A percentile compares a stretch with the other conserved stretches of the same genome.
These are phyloP conservation scores for Ciconia nigra DNA, from an alignment of 2,797 vertebrate species.

Conservation along the genomic window DNA sequence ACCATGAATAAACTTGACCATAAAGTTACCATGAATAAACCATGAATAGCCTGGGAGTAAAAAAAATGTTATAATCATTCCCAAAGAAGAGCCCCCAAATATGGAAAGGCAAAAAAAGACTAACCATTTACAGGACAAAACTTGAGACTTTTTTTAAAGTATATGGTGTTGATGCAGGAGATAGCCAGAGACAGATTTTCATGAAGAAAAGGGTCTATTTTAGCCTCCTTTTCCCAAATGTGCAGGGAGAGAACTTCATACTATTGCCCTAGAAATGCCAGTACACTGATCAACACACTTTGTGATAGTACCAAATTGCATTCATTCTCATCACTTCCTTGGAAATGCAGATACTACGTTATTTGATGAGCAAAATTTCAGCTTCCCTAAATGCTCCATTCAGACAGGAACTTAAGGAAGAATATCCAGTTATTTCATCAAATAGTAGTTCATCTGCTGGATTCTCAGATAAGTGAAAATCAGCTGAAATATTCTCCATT, in stretches of 20 bases:
- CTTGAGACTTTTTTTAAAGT: background rate
- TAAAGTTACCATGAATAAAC: background rate
- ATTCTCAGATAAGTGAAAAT: conserved; percentile 52
- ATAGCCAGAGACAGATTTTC: background rate
- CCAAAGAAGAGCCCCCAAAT: background rate
- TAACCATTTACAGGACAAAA: background rate
- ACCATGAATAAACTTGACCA: background rate
- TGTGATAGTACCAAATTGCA: background rate
- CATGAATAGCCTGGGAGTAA: background rate
- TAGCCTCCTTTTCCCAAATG: background rate
- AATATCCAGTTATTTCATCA: conserved; percentile 56
- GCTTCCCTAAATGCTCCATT: conserved; percentile 38
- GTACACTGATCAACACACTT: background rate
- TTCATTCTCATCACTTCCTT: background rate
- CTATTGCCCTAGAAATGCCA: background rate
- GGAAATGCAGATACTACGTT: conserved; percentile 19
- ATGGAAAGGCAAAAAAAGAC: background rate
- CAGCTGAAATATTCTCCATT: conserved; percentile 28
- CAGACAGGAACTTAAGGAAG: conserved; percentile 43
- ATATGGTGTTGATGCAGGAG: background rate
- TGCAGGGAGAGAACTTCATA: background rate
- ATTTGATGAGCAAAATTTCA: conserved; percentile 39
- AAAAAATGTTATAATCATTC: background rate
- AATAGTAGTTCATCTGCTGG: conserved; percentile 30
- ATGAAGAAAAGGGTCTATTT: background rate